phyloP scores from a whole-genome alignment of 2,113 vertebrate species.

The Saimiri boliviensis region DNA sequence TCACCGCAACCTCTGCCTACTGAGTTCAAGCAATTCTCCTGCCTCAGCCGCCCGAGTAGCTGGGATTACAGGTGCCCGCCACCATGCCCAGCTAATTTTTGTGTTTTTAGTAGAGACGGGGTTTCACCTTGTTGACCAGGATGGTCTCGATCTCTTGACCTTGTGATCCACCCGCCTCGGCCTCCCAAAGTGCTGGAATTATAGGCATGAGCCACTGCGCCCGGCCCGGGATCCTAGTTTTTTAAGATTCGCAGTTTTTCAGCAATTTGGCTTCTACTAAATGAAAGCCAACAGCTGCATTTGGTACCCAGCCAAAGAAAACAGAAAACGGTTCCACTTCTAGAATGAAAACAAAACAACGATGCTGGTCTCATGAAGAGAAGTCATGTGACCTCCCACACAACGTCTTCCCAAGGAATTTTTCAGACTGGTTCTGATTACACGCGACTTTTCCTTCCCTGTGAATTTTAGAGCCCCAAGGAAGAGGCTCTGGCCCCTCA shows the following conservation, averaged over 20 bases:
- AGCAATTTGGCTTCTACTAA: neutral
- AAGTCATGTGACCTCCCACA: neutral
- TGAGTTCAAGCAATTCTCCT: no score
- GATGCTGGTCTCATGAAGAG: neutral
- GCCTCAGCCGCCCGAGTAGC: no score
- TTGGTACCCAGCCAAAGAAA: slow-evolving; percentile 3
- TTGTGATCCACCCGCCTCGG: no score
- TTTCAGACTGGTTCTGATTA: neutral
- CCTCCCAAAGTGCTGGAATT: no score
- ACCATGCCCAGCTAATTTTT: no score
- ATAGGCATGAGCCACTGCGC: no score
- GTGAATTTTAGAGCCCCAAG: neutral
- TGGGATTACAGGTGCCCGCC: no score
- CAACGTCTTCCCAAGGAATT: neutral
- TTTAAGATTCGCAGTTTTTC: neutral
- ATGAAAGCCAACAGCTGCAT: neutral
- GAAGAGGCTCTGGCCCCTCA: neutral
- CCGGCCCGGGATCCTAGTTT: neutral
- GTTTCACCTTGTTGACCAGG: no score
- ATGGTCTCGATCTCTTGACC: no score
- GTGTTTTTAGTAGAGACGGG: no score
- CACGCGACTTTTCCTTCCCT: neutral
- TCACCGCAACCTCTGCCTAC: no score
- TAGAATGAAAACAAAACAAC: neutral
- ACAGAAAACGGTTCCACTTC: neutral